Evolutionary conservation across 2,888 invertebrate genomes (phyloP).

Genomic region (Himalopsyche tibetana): DNA sequence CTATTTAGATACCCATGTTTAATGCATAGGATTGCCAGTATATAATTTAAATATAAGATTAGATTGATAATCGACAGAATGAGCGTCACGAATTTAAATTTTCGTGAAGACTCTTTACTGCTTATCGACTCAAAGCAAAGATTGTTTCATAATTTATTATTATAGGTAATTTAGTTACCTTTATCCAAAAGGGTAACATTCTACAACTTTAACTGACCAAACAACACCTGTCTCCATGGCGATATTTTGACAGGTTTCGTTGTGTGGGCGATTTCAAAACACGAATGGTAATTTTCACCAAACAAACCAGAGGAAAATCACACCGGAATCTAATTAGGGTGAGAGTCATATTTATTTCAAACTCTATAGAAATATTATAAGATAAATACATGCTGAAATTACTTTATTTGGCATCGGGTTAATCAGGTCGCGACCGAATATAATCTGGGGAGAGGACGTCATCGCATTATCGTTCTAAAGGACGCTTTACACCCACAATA

Average conservation of each 20-base stretch:
- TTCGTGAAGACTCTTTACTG: too few species aligned
- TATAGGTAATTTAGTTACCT: conserved; percentile 19
- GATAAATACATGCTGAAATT: background rate
- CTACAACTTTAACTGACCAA: conserved; percentile 37
- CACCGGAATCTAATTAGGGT: conserved; percentile 11
- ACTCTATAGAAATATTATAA: background rate
- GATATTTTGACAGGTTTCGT: conserved; percentile 62
- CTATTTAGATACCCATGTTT: too few species aligned
- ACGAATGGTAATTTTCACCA: conserved; percentile 44
- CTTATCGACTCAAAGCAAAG: too few species aligned
- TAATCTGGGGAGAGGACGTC: conserved; percentile 52
- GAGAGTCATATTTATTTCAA: background rate
- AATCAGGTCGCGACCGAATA: conserved; percentile 51
- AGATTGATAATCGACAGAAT: too few species aligned
- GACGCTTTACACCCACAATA: conserved; percentile 54
- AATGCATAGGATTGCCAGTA: too few species aligned
- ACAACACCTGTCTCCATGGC: conserved; percentile 57
- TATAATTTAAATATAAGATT: too few species aligned
- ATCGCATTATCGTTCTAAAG: conserved; percentile 50
- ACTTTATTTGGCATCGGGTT: conserved; percentile 5
- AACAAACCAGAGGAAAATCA: conserved; percentile 27
- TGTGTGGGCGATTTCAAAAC: conserved; percentile 55
- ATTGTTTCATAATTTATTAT: background rate
- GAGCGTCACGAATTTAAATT: too few species aligned
- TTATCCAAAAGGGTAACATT: background rate